Conservation (phyloP, 2,797 vertebrate species). For the Leptatherina wallacei region DNA sequence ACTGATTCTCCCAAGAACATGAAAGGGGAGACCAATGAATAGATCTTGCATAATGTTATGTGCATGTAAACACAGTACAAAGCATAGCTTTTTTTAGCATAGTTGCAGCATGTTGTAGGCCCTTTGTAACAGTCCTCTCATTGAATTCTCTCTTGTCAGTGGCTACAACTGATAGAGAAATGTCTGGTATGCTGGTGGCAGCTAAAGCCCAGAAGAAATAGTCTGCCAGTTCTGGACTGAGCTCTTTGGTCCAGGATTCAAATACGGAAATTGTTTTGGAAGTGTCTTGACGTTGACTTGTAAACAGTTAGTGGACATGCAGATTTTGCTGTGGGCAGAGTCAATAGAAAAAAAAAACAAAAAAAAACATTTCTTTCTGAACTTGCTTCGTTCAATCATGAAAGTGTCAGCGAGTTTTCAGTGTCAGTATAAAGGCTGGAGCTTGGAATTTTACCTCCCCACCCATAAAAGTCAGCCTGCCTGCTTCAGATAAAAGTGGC, state of each 20-base stretch:
- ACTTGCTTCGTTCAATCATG: conserved; percentile 11
- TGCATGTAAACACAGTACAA: conserved; percentile 73
- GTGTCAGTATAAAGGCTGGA: conserved; percentile 20
- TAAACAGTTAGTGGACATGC: conserved; percentile 75
- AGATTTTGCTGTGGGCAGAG: conserved; percentile 35
- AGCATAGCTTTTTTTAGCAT: conserved; percentile 64
- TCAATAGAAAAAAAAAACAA: conserved; percentile 12
- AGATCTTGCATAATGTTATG: conserved; percentile 70
- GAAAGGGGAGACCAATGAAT: conserved; percentile 24
- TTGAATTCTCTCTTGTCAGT: conserved; percentile 56
- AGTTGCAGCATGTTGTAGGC: conserved; percentile 76
- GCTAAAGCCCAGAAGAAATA: conserved; percentile 56
- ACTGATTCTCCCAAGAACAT: conserved; percentile 31
- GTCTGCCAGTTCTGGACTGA: conserved; percentile 52
- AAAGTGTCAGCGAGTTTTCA: conserved; percentile 13
- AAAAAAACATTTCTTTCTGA: neutral
- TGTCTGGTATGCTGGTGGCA: conserved; percentile 78
- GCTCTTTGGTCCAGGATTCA: conserved; percentile 72
- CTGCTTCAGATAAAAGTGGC: conserved; percentile 35
- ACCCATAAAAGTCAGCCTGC: conserved; percentile 15
- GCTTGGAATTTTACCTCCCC: conserved; percentile 20
- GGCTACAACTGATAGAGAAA: conserved; percentile 65
- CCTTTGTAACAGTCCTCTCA: conserved; percentile 72
- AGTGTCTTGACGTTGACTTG: conserved; percentile 51
- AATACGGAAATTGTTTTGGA: conserved; percentile 40